These are phyloP conservation scores for Trissolcus japonicus DNA, from an alignment of 2,888 invertebrate genomes.

Conservation along the genomic window DNA sequence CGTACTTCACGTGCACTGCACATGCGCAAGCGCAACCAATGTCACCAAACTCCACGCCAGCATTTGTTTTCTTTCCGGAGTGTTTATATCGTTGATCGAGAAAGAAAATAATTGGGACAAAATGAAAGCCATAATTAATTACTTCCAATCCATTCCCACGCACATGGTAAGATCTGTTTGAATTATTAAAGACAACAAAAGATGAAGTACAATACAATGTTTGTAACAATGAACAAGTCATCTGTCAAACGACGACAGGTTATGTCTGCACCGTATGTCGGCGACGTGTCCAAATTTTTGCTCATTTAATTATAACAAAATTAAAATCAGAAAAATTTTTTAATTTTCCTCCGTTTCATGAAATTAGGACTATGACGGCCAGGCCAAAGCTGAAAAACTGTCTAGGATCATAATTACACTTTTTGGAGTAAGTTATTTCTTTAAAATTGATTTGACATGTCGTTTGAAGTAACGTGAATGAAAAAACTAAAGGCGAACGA, in stretches of 20 bases:
- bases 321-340: neutral
- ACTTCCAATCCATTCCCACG: constrained; percentile 69
- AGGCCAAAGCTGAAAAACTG: constrained; percentile 91
- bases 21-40: neutral
- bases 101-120: constrained; percentile 19
- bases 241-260: constrained; percentile 31
- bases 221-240: neutral
- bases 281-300: constrained; percentile 16
- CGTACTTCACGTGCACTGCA: neutral
- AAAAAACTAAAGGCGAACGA: neutral
- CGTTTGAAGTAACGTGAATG: neutral
- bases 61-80: neutral
- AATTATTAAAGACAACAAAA: neutral
- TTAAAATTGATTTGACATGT: neutral
- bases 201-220: neutral
- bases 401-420: constrained; percentile 93
- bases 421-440: constrained; percentile 84
- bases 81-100: neutral
- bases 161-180: constrained; percentile 67
- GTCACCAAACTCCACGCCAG: constrained; percentile 2
- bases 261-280: constrained; percentile 47
- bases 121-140: constrained; percentile 68
- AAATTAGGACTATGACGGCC: constrained; percentile 90
- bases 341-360: neutral
- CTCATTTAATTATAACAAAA: constrained; percentile 3